These are phyloP conservation scores for Macrosiphum euphorbiae DNA, from an alignment of 2,888 invertebrate genomes.

Conservation along the genomic window DNA sequence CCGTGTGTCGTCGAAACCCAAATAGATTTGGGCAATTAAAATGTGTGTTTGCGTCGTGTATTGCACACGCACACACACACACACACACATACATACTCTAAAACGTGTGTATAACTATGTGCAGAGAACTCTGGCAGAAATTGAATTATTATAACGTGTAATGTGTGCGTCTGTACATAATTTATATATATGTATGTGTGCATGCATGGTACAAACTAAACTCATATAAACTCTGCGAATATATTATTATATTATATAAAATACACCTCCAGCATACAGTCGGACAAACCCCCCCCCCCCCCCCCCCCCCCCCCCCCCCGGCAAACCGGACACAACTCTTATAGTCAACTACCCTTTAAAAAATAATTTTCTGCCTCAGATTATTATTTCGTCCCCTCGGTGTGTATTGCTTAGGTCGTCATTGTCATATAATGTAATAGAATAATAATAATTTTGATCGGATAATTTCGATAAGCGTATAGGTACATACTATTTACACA, in stretches of 20 bases:
- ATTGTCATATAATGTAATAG: not conserved
- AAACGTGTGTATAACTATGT: not conserved
- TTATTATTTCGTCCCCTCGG: not conserved
- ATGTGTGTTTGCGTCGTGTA: not conserved
- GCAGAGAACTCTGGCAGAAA: slow-evolving; percentile 5
- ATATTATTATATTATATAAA: not conserved
- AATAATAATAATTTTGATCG: not conserved
- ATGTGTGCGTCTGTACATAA: not conserved
- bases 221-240: not conserved
- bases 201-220: not conserved
- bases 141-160: slow-evolving; percentile 23
- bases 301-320: not conserved
- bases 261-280: not conserved
- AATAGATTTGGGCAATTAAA: slow-evolving; percentile 38
- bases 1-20: not conserved
- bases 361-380: not conserved
- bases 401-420: not conserved
- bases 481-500: not conserved
- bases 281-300: not conserved
- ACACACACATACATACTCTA: not conserved
- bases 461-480: not conserved
- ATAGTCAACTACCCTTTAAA: not conserved
- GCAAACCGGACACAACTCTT: slow-evolving; percentile 6
- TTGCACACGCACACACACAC: not conserved
- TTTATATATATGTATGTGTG: not conserved